These are phyloP conservation scores for Pelobates fuscus DNA, from an alignment of 2,113 vertebrate species.

Conservation along the genomic window DNA sequence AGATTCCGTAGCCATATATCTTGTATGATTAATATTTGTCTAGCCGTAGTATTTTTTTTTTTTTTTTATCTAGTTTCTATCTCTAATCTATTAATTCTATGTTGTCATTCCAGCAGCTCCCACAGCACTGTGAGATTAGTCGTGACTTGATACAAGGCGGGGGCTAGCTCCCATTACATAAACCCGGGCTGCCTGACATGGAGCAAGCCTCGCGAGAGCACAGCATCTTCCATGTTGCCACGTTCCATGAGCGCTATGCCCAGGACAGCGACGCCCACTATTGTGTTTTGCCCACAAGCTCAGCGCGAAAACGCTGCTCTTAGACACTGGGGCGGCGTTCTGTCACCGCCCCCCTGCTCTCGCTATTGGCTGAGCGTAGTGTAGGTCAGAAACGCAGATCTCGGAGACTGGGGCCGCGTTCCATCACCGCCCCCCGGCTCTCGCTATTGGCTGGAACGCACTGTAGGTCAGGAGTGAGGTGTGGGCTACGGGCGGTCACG, in stretches of 20 bases:
- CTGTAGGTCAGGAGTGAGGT: not conserved
- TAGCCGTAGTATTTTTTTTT: too few relatives aligned
- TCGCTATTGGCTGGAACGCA: not conserved
- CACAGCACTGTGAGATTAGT: too few relatives aligned
- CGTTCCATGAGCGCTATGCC: conserved; percentile 16
- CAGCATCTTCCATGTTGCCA: conserved; percentile 40
- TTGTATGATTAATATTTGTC: too few relatives aligned
- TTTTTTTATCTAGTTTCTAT: too few relatives aligned
- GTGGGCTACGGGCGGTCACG: not conserved
- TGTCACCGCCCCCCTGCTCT: not conserved
- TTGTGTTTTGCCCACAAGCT: conserved; percentile 7
- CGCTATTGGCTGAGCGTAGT: not conserved
- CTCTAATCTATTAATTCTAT: too few relatives aligned
- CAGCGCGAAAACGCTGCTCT: not conserved
- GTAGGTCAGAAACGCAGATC: not conserved
- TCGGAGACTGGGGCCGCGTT: not conserved
- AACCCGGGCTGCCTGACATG: too few relatives aligned
- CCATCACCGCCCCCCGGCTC: not conserved
- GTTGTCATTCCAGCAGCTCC: too few relatives aligned
- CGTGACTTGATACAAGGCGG: too few relatives aligned
- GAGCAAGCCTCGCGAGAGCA: conserved; percentile 17
- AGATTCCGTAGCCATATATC: too few relatives aligned
- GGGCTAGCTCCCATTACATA: too few relatives aligned
- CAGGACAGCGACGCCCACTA: conserved; percentile 22
- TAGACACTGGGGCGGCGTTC: not conserved